Percentiles rank a stretch among this genome's conserved stretches.
Evolutionary conservation across 2,797 vertebrate species (phyloP).

Genomic region (Miichthys miiuy): DNA sequence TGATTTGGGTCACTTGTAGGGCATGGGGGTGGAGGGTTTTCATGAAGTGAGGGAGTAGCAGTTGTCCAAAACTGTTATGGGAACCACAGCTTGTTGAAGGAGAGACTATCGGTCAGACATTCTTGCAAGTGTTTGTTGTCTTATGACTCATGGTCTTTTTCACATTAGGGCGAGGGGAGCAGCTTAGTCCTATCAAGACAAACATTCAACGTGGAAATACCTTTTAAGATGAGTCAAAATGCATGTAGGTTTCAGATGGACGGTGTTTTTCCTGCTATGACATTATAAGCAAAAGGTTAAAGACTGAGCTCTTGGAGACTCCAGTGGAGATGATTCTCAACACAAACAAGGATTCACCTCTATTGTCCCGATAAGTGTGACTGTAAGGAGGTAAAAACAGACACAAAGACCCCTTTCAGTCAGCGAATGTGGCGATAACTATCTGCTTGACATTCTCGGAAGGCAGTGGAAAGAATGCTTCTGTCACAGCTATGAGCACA

Average conservation of each 20-base stretch:
- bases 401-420: background rate
- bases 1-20: constrained; percentile 50
- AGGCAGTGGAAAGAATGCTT: constrained; percentile 3
- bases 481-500: background rate
- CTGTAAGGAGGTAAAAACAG: background rate
- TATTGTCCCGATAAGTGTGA: background rate
- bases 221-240: constrained; percentile 2
- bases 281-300: constrained; percentile 3
- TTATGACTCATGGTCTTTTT: background rate
- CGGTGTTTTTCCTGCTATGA: background rate
- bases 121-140: background rate
- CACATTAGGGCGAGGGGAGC: background rate
- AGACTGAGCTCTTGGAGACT: background rate
- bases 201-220: background rate
- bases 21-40: constrained; percentile 15
- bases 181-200: background rate
- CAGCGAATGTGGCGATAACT: background rate
- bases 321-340: background rate
- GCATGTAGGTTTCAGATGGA: background rate
- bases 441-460: constrained; percentile 11
- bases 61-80: background rate
- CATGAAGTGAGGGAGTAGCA: constrained; percentile 15
- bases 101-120: background rate
- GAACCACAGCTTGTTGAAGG: background rate
- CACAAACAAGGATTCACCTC: constrained; percentile 7